Evolutionary conservation across 2,797 vertebrate genomes (phyloP), one percentile per base, ranked within the genome.

Genomic region (Discoglossus pictus): DNA sequence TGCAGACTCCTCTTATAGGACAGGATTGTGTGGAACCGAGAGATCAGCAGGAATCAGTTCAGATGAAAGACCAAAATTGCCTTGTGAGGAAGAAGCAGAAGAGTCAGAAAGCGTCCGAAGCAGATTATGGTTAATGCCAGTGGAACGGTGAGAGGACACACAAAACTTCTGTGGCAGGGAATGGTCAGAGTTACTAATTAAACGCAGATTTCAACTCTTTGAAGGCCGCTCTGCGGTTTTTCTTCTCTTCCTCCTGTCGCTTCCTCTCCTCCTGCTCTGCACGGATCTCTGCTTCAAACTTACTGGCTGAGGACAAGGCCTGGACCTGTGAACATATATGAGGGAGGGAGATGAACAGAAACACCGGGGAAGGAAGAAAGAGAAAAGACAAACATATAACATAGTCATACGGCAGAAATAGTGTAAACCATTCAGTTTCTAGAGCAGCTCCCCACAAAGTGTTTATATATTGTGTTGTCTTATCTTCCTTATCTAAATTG

Each of bases 231-330:
- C 91, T 90, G 39, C 96, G 90, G 73, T 92, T 83, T 72, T 88
- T 91, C 74, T 87, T 89, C 31, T 95, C 92, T 77, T 89, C 90
- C 58, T 96, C 94, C 79, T 92, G 86, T 15, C 84, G 87, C 78
- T 93, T 92, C 24, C 86, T 86, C 46, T 94, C 93, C 1, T 97
- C 94, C 63, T 98, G 91, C 75, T 98, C 96, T 18, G 96, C 94
- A 65, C 86, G 93, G 61, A 98, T 92, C 79, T 98, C 96, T 0
- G 92, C 91, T 82, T 98, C 96, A 75, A 98, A 98, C 73, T 88
- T 95, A 77, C 94, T 96, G 80, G 92, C 84, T 40, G 84, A 82
- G 16, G 92, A 90, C 65, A 94, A 82, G 48, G 92, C 96, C 84
- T 94, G 93, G 64, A 87, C 91, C 95, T 98, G 81, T 50, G 12